Evolutionary conservation across 2,888 invertebrate genomes (phyloP).

Genomic region (Drosophila multiciliata): DNA sequence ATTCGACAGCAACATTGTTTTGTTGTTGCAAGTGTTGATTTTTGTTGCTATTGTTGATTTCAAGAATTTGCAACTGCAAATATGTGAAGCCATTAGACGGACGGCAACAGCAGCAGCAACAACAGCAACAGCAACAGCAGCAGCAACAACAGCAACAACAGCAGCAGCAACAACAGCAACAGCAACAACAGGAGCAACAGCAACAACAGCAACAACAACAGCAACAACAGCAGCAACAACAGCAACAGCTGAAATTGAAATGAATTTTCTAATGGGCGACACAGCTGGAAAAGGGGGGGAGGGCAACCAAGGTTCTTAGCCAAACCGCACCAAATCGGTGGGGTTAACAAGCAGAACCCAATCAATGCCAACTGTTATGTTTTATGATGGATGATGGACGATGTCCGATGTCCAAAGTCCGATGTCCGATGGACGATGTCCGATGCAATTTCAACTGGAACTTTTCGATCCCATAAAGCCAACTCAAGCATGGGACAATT

Average conservation of each 20-base stretch:
- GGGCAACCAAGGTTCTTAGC: neutral
- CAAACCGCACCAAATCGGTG: neutral
- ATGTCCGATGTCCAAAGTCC: neutral
- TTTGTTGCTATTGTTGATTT: conserved; percentile 28
- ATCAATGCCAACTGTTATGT: conserved; percentile 18
- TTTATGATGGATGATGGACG: conserved; percentile 31
- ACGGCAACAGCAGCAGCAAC: conserved; percentile 13
- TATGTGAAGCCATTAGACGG: conserved; percentile 22
- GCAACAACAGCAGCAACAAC: neutral
- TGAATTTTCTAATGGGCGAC: conserved; percentile 24
- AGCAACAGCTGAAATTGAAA: conserved; percentile 22
- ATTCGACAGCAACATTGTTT: conserved; percentile 41
- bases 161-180: neutral
- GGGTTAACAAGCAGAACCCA: conserved; percentile 6
- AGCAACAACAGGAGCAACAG: conserved; percentile 9
- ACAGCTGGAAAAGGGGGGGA: neutral
- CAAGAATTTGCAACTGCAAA: conserved; percentile 25
- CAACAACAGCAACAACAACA: neutral
- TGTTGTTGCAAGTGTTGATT: conserved; percentile 10
- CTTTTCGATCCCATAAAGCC: neutral
- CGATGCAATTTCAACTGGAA: neutral
- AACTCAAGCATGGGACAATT: neutral
- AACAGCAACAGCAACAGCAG: conserved; percentile 6
- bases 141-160: neutral
- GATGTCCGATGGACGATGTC: neutral